Conservation (phyloP, 2,888 invertebrate species). For the Erebia ligea region DNA sequence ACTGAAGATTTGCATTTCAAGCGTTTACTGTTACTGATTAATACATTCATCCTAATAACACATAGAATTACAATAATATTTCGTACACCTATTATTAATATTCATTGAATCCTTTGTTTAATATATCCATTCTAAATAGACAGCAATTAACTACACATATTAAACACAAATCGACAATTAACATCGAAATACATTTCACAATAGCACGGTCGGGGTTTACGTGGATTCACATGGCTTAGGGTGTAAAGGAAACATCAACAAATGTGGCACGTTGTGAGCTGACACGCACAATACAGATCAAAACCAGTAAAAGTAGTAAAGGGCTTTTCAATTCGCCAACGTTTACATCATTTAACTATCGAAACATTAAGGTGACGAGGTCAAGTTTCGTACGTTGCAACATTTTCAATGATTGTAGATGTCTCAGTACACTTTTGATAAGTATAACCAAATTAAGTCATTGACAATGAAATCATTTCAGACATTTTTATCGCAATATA, state of each 20-base stretch:
- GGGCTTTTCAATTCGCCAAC: no score
- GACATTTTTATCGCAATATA: no score
- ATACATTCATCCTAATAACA: background rate
- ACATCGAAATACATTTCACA: constrained; percentile 9
- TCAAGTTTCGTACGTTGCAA: no score
- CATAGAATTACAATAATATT: background rate
- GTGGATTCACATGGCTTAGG: background rate
- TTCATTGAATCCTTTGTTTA: background rate
- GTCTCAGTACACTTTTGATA: no score
- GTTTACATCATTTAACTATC: no score
- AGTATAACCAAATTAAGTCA: no score
- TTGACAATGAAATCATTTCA: no score
- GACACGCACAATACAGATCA: constrained; percentile 1
- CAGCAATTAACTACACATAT: background rate
- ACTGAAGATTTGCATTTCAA: constrained; percentile 26
- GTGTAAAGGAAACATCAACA: background rate
- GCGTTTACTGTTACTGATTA: constrained; percentile 2
- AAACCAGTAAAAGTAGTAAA: background rate
- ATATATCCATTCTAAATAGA: background rate
- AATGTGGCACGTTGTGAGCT: background rate
- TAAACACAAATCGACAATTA: constrained; percentile 4
- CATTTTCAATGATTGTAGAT: no score
- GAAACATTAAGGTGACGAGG: no score
- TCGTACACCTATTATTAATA: background rate
- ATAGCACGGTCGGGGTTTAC: background rate